Conservation (phyloP, 2,797 vertebrate genomes). For the Serranus cabrilla region DNA sequence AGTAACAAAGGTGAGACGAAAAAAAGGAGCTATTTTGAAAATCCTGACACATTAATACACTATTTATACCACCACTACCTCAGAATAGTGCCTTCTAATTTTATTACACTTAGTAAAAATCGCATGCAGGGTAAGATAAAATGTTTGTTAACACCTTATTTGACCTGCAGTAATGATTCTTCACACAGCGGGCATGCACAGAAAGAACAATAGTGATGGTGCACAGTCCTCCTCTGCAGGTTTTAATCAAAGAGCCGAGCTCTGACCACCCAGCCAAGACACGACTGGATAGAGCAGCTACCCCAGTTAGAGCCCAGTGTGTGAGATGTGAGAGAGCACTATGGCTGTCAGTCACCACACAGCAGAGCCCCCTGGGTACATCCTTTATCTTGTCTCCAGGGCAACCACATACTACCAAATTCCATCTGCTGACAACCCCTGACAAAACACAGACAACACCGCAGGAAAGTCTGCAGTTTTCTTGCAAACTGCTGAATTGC, state of each 20-base stretch:
- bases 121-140: constrained; percentile 4
- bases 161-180: constrained; percentile 38
- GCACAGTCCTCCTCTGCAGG: constrained; percentile 16
- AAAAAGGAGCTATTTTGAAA: neutral
- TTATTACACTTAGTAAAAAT: constrained; percentile 30
- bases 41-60: constrained; percentile 1
- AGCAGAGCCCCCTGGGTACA: constrained; percentile 61
- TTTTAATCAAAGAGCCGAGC: constrained; percentile 56
- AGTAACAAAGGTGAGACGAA: neutral
- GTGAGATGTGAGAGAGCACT: constrained; percentile 43
- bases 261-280: constrained; percentile 55
- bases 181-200: constrained; percentile 12
- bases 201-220: constrained; percentile 29
- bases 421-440: constrained; percentile 66
- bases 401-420: constrained; percentile 75
- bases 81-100: constrained; percentile 38
- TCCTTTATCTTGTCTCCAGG: constrained; percentile 77
- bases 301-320: constrained; percentile 48
- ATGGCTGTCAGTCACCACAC: constrained; percentile 67
- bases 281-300: constrained; percentile 40
- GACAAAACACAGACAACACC: constrained; percentile 66
- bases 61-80: constrained; percentile 14
- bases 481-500: constrained; percentile 12
- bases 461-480: constrained; percentile 41
- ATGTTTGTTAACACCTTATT: neutral